Evolutionary conservation across 2,113 vertebrate species (phyloP).

Genomic region (Holacanthus passer): DNA sequence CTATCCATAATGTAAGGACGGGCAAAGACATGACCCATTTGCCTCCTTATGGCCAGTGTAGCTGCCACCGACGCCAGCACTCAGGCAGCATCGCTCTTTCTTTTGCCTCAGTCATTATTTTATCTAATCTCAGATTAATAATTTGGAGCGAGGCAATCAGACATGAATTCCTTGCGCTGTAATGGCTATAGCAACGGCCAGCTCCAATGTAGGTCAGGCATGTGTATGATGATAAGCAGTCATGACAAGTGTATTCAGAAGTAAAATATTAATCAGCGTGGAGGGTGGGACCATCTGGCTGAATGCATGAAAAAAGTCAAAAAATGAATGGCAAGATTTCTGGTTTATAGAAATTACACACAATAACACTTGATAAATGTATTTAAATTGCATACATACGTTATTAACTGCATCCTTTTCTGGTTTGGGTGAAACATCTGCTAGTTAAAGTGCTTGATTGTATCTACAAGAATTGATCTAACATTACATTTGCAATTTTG

Average conservation of each 20-base stretch:
- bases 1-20: constrained; percentile 54
- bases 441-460: not conserved
- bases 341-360: not conserved
- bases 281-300: constrained; percentile 72
- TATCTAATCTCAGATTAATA: constrained; percentile 14
- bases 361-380: not conserved
- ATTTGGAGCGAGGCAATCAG: constrained; percentile 25
- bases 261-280: constrained; percentile 79
- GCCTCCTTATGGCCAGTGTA: constrained; percentile 2
- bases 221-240: constrained; percentile 68
- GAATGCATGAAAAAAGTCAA: constrained; percentile 61
- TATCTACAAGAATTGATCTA: not conserved
- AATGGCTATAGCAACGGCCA: constrained; percentile 39
- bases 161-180: constrained; percentile 29
- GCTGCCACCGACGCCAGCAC: constrained; percentile 6
- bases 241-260: constrained; percentile 76
- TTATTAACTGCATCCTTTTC: not conserved
- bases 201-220: constrained; percentile 75
- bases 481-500: constrained; percentile 3
- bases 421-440: not conserved
- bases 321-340: constrained; percentile 26
- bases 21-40: constrained; percentile 32
- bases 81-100: not conserved
- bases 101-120: constrained; percentile 12
- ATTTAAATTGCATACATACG: not conserved